Base-by-base conservation (phyloP, 2,113 vertebrate genomes). In the Scomber scombrus region DNA sequence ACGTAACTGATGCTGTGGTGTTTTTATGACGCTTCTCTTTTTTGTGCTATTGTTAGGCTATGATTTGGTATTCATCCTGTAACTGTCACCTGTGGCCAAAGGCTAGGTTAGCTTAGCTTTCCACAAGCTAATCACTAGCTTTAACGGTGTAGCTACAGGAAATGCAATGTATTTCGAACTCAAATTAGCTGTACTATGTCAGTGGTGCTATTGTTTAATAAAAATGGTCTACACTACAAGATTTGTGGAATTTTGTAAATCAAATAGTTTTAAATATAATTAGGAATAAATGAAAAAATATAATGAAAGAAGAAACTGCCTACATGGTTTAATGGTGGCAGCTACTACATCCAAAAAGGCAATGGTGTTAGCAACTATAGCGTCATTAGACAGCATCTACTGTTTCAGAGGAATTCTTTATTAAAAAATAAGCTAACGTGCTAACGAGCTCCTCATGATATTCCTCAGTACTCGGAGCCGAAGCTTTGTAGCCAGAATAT, bases 401-500 rank as follows among this genome's bases (percentile, higher is more conserved):
- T 40, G 7, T 56, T 68, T 54, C 40, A 43, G 51, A 31, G 16
- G 45, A 68, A 52, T 13, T 14, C 11, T 4, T 31, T 26, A 11
- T 21, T 31, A 19, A 55, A 62, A 55, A 62, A 43, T n/a, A 46
- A 16, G 54, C 54, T 5, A 31, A 52, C 61, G 45, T 51, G 61
- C 54, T 29, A 55, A 63, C 6, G 50, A 60, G 43, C 51, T 65
- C 55, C 71, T 49, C 50, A 21, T 21, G 19, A 58, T 57, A 78
- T 67, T 80, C 76, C 23, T 19, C 54, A 52, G 47, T 67, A 64
- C 65, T 85, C 29, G 23, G 51, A 46, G 50, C 71, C n/a, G 70
- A 58, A 43, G 70, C 70, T 75, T 78, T 81, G 71, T 69, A 77
- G 74, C 66, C 60, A 55, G 31, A 79, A 71, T 67, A 55, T 62